These are phyloP conservation scores for Crotalus helleri DNA, from an alignment of 2,113 vertebrate species.

Conservation along the genomic window DNA sequence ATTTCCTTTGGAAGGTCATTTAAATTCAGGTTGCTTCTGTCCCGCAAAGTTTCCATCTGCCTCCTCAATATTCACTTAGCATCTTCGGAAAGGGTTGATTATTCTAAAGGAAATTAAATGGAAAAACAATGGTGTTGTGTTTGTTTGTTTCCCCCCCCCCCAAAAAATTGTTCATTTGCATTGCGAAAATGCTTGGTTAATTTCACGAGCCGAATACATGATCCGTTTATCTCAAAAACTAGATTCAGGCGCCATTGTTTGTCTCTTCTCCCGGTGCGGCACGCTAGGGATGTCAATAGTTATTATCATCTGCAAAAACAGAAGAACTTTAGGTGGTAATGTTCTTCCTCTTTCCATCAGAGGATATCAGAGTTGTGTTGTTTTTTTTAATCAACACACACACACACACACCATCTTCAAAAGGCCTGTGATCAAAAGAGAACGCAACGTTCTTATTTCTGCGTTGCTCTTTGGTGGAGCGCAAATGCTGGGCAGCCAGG, in stretches of 20 bases:
- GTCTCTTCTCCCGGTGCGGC: not conserved
- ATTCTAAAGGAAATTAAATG: not conserved
- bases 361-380: not conserved
- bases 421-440: slow-evolving; percentile 29
- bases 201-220: not conserved
- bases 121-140: accelerated
- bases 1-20: accelerated
- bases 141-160: too few relatives aligned
- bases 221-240: not conserved
- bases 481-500: not conserved
- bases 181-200: accelerated
- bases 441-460: not conserved
- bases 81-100: slow-evolving; percentile 13
- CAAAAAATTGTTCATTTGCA: not conserved
- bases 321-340: not conserved
- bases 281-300: not conserved
- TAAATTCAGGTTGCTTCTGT: accelerated
- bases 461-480: not conserved
- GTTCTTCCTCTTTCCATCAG: not conserved
- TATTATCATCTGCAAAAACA: slow-evolving; percentile 2
- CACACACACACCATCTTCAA: not conserved
- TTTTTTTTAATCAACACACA: not conserved
- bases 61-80: not conserved
- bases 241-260: not conserved
- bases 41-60: not conserved